A percentile compares a stretch with the other conserved stretches of the same genome.
phyloP scores from a whole-genome alignment of 2,113 vertebrate genomes.

The Xenopus borealis region DNA sequence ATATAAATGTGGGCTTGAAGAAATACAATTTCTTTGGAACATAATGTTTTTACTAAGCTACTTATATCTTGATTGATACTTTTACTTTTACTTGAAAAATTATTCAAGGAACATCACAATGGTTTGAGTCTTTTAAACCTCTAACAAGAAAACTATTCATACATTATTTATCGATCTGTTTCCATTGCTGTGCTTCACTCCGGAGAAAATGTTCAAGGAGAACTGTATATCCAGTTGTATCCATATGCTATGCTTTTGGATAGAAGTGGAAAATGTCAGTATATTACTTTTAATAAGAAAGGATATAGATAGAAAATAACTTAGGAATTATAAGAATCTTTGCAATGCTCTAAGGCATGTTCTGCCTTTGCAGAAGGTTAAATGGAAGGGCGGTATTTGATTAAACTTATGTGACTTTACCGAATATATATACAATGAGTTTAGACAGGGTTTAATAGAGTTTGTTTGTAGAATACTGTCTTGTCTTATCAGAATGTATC shows the following conservation, averaged over 20 bases:
- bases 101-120: conserved; percentile 19
- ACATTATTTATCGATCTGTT: conserved; percentile 37
- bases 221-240: conserved; percentile 17
- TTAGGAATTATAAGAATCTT: conserved; percentile 12
- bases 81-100: background rate
- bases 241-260: conserved; percentile 4
- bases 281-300: conserved; percentile 37
- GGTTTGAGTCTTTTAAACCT: background rate
- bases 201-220: conserved; percentile 22
- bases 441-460: background rate
- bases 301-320: conserved; percentile 23
- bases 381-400: conserved; percentile 10
- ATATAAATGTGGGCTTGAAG: too few relatives aligned
- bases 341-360: conserved; percentile 7
- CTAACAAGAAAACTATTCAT: conserved; percentile 17
- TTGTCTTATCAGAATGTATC: background rate
- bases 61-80: background rate
- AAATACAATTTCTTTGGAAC: too few relatives aligned
- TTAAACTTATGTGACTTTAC: conserved; percentile 15
- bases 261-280: conserved; percentile 20
- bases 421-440: background rate
- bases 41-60: too few relatives aligned
- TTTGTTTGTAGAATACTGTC: background rate
- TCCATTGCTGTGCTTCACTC: conserved; percentile 9
- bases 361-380: conserved; percentile 19